Conservation (phyloP, 1,140 invertebrate species). For the Nasonia vitripennis region DNA sequence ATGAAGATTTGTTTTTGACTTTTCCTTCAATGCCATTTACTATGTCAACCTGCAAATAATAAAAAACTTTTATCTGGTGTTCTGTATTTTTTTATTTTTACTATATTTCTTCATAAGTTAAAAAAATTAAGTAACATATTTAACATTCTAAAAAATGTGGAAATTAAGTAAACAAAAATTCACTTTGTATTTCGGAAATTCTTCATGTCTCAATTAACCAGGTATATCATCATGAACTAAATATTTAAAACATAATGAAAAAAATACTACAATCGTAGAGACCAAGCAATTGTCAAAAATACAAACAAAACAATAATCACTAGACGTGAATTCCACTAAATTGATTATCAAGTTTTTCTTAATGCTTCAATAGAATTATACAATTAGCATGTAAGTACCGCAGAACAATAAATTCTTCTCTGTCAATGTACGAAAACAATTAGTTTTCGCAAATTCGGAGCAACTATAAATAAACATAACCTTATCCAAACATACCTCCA, state of each 20-base stretch:
- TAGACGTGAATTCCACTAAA: neutral
- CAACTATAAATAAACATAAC: conserved; percentile 50
- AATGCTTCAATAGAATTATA: neutral
- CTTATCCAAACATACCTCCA: conserved; percentile 60
- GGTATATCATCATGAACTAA: too few relatives aligned
- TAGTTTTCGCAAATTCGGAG: neutral
- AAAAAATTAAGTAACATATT: neutral
- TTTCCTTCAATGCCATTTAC: conserved; percentile 80
- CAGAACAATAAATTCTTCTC: neutral
- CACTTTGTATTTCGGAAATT: neutral
- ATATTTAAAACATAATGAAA: neutral
- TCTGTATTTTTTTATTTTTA: too few relatives aligned
- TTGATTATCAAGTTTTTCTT: too few relatives aligned
- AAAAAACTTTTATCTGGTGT: neutral
- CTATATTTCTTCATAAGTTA: too few relatives aligned
- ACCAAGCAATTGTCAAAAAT: neutral
- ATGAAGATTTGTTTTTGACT: conserved; percentile 68
- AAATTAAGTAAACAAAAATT: neutral
- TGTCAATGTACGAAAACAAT: neutral
- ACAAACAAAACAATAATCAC: neutral
- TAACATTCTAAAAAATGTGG: neutral
- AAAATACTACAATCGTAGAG: too few relatives aligned
- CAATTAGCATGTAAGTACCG: neutral
- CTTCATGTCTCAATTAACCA: too few relatives aligned
- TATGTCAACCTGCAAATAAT: conserved; percentile 68